Base-by-base conservation (phyloP, 2,113 vertebrate species). In the Chinchilla lanigera region DNA sequence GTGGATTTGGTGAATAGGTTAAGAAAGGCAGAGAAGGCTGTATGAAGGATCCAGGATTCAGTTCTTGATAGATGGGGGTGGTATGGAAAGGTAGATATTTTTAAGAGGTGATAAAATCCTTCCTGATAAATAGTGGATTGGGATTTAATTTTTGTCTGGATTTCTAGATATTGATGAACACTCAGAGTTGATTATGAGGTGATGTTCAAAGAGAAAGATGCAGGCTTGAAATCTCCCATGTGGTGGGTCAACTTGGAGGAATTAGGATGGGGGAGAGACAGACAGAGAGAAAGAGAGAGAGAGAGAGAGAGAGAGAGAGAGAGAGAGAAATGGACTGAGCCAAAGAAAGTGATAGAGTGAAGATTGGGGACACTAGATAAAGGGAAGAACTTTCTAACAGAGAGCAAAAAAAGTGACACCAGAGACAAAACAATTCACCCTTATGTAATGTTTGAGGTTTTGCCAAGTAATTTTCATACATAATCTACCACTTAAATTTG, bases 401-500 rank as follows among this genome's bases (percentile, higher is more conserved):
- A 92, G 33, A 47, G 12, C 41, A 88, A 93, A 35, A 92, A 81
- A 14, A 22, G 3, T 92, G 63, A 69, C 41, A 52, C 20, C 30
- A 60, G 26, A 33, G 47, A 52, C 67, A 93, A 41, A 91, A 69
- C n/a, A 92, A 85, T 80, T 93, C 38, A 85, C 30, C 80, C 26
- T 91, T 73, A 60, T 6, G 1, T 84, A 90, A 80, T 86, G 3
- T 84, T 71, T 89, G 26, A 67, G 28, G n/a, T 83, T 87, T 91
- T 89, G 22, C 56, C 54, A 91, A 58, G 38, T 95, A 19, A 77
- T 92, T 89, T 94, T n/a, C 26, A 73, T 14, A 86, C 38, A 54
- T 78, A 93, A 89, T 6, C 33, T 61, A 30, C 17, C 19, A 30
- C 44, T 80, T 84, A 94, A 80, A 93, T 94, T 85, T 95, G 61